A percentile compares a stretch with the other conserved stretches of the same genome.
Evolutionary conservation across 2,888 invertebrate genomes (phyloP).

Genomic region (Andrena haemorrhoa): DNA sequence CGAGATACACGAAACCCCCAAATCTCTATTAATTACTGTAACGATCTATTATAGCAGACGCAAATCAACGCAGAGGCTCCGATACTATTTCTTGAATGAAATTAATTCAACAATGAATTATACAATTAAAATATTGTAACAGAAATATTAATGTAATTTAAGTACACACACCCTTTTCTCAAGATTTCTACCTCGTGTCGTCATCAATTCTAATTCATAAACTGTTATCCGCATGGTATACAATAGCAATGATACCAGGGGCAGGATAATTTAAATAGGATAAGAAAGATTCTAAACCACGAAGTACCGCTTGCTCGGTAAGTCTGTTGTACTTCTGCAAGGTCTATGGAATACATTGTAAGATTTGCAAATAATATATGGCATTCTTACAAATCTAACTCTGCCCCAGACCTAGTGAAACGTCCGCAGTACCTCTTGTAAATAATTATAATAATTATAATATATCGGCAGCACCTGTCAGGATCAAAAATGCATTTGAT

Average conservation of each 20-base stretch:
- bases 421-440: neutral
- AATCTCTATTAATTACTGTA: neutral
- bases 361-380: slow-evolving; percentile 33
- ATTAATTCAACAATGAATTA: neutral
- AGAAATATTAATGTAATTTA: neutral
- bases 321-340: slow-evolving; percentile 43
- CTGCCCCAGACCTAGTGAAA: neutral
- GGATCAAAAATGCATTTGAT: neutral
- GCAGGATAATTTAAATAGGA: slow-evolving; percentile 19
- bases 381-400: neutral
- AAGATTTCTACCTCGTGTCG: slow-evolving; percentile 13
- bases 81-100: neutral
- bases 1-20: slow-evolving; percentile 23
- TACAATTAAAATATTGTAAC: neutral
- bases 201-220: slow-evolving; percentile 10
- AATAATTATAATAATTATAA: slow-evolving; percentile 20
- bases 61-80: neutral
- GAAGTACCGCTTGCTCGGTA: slow-evolving; percentile 52
- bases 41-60: slow-evolving; percentile 25
- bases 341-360: neutral
- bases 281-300: neutral
- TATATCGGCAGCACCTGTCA: neutral
- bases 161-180: neutral
- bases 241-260: slow-evolving; percentile 27
- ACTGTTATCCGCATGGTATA: slow-evolving; percentile 44